Base-by-base conservation (phyloP, 2,797 vertebrate species). In the Molossus alvarezi region DNA sequence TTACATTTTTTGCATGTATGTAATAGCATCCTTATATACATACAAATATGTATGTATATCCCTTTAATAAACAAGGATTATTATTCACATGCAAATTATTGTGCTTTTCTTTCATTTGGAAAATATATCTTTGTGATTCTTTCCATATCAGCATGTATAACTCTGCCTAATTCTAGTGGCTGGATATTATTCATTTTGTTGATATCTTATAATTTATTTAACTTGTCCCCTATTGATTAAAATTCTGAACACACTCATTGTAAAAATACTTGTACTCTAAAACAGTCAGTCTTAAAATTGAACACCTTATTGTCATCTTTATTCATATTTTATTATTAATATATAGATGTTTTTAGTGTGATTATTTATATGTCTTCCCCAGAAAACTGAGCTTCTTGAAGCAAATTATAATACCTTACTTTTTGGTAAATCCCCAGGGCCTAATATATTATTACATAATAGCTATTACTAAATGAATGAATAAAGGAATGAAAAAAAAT, bases 341-440 rank as follows among this genome's bases (percentile, higher is more conserved):
- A 51, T 11, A 65, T 17, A 88, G 41, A 77, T 83, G 3, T 51
- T 15, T 69, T 13, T 58, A 57, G 13, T 77, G 25, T 82, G 15
- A 69, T 88, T 62, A 76, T 88, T 69, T 67, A 88, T 33, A 45
- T 41, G 21, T 83, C 27, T 83, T 57, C 48, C 18, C 37, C 15
- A 45, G 17, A 88, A 91, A 93, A 57, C 7, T 83, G 86, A 82
- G 17, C 62, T 90, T 80, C 73, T 75, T 83, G 29, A 91, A 88
- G 51, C 57, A 86, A 64, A 53, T 29, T 23, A 84, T 29, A 2
- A 65, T n/a, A 4, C 2, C 45, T 75, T 89, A 51, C 11, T n/a
- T n/a, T 76, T 65, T 62, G 41, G 45, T 83, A 79, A 86, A 83
- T 45, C 20, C 6, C 9, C 25, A 86, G 62, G 23, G 21, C 15